These are phyloP conservation scores for Ecdyonurus torrentis DNA, from an alignment of 2,888 invertebrate genomes.

Conservation along the genomic window DNA sequence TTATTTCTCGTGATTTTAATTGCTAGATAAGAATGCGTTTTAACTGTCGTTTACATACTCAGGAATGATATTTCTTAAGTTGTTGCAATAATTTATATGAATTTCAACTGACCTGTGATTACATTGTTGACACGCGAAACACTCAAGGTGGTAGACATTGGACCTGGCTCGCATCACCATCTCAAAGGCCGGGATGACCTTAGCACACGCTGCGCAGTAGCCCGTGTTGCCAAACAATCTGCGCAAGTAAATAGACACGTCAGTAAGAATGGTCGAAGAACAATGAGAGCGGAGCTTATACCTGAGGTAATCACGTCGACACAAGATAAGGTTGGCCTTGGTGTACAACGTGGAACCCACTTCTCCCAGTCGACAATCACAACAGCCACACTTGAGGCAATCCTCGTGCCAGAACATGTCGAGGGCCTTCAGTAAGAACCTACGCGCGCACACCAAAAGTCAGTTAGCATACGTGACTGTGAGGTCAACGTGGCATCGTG, in stretches of 20 bases:
- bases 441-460: too few species aligned
- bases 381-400: conserved; percentile 93
- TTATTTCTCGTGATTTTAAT: too few species aligned
- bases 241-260: too few species aligned
- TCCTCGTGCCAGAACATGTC: conserved; percentile 97
- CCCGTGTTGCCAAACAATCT: conserved; percentile 91
- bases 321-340: conserved; percentile 86
- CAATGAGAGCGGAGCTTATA: conserved; percentile 23
- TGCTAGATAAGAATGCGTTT: too few species aligned
- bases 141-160: conserved; percentile 95
- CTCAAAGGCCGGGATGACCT: conserved; percentile 96
- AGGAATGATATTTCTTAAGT: too few species aligned
- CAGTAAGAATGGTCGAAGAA: too few species aligned
- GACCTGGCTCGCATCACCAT: conserved; percentile 97
- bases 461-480: too few species aligned
- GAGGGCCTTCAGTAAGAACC: conserved; percentile 77
- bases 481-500: not conserved
- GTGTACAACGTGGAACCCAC: conserved; percentile 91
- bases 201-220: conserved; percentile 92
- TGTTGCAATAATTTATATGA: too few species aligned
- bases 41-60: too few species aligned
- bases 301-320: conserved; percentile 93
- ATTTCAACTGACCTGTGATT: conserved; percentile 83
- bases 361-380: conserved; percentile 91
- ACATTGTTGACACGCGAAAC: conserved; percentile 97